A percentile compares a stretch with the other conserved stretches of the same genome.
Conservation (phyloP, 2,113 vertebrate genomes). For the Engraulis encrasicolus region DNA sequence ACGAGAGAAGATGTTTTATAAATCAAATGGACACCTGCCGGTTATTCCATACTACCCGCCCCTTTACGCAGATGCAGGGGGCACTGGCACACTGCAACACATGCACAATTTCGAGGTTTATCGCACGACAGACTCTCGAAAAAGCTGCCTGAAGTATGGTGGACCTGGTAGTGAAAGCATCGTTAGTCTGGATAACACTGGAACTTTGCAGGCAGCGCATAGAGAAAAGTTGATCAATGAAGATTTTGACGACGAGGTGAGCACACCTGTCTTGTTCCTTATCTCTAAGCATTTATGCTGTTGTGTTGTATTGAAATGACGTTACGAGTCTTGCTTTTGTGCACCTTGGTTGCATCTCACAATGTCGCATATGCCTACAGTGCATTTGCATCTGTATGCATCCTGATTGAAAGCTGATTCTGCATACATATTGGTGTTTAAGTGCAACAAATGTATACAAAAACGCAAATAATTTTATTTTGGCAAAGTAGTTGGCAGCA, state of each 20-base stretch:
- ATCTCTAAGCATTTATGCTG: background rate
- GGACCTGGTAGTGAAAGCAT: conserved; percentile 29
- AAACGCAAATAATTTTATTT: too few species aligned
- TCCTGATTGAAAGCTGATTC: too few species aligned
- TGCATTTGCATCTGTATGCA: too few species aligned
- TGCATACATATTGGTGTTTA: too few species aligned
- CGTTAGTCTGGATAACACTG: conserved; percentile 32
- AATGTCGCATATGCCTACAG: too few species aligned
- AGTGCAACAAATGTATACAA: too few species aligned
- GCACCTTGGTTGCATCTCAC: too few species aligned
- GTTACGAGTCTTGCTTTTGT: background rate
- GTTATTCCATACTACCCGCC: conserved; percentile 46
- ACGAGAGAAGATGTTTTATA: conserved; percentile 30
- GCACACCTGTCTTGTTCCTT: background rate
- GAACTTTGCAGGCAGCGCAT: background rate
- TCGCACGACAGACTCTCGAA: conserved; percentile 69
- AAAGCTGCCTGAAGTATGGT: conserved; percentile 60
- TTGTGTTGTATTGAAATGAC: background rate
- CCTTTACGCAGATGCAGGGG: conserved; percentile 36
- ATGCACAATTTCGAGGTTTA: conserved; percentile 49
- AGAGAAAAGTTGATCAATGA: conserved; percentile 12
- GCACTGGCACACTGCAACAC: conserved; percentile 47
- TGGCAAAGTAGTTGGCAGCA: too few species aligned
- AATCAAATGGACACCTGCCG: conserved; percentile 32
- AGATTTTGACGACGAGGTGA: conserved; percentile 32